Evolutionary conservation across 2,113 vertebrate species (phyloP), one percentile per base, ranked within the genome.

Genomic region (Malurus alboscapulatus): DNA sequence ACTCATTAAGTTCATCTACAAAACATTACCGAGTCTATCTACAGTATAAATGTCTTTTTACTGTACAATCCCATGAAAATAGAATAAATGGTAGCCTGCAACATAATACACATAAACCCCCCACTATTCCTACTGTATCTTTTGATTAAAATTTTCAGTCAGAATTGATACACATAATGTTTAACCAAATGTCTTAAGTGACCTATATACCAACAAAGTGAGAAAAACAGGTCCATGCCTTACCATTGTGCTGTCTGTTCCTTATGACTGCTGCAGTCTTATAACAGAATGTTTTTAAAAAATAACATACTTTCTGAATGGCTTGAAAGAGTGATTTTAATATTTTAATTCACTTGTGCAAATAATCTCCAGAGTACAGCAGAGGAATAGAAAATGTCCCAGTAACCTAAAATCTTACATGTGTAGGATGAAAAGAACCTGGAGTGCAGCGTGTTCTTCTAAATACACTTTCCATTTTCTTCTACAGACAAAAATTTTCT

Each of bases 1-100:
- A 66, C 54, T 84, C 62, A 94, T 92, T 91, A 91, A 79, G 24
- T 25, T 87, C 17, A 94, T 84, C 82, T 81, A 67, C 30, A 75
- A 93, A 89, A 85, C 42, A 85, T 87, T 84, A 74, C 21, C 44
- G 25, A 55, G 27, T n/a, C 44, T 90, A 53, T 59, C 59, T 83
- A 65, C 6, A 65, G 13, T 42, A 66, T 34, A 42, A n/a, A 71
- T 10, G 30, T 40, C 22, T 59, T 83, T 87, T 34, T 48, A 26
- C 34, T 55, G 16, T 32, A 88, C 9, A 1, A 53, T 20, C 42
- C 12, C 15, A 62, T 42, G 14, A 74, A 88, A 63, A 58, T 6
- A 78, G 17, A 77, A 76, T 73, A 78, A 87, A 51, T 8, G 7
- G 71, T 48, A 66, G 12, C 20, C 29, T 84, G 66, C 38, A 85